phyloP scores from a whole-genome alignment of 35 echinoderm and acorn worm genomes.

The Apostichopus japonicus region DNA sequence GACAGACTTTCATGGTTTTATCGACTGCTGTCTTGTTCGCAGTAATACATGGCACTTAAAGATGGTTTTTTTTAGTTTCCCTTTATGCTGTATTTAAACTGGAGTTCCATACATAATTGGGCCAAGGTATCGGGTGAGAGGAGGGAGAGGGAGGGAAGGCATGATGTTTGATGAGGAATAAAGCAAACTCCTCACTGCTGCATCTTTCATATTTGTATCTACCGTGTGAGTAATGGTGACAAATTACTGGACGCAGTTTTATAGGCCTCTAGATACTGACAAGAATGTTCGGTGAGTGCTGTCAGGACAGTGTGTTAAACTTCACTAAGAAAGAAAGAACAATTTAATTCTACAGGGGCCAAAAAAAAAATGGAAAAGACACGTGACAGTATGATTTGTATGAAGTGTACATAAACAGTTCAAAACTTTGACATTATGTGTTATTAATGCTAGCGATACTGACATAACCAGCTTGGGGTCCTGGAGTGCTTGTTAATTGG shows the following conservation, averaged over 20 bases:
- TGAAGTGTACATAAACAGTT: slow-evolving; percentile 1
- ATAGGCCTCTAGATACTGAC: neutral
- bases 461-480: slow-evolving; percentile 13
- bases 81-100: no score
- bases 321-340: neutral
- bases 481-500: neutral
- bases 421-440: neutral
- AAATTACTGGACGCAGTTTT: neutral
- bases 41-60: no score
- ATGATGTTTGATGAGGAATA: no score
- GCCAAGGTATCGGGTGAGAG: no score
- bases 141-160: no score
- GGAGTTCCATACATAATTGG: no score
- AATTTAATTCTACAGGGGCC: neutral
- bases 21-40: no score
- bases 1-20: no score
- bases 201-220: no score
- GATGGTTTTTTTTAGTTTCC: no score
- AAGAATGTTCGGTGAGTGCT: neutral
- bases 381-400: neutral
- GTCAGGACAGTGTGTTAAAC: neutral
- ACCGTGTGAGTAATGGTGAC: no score
- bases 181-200: no score
- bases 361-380: neutral
- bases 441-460: slow-evolving; percentile 2